Evolutionary conservation across 1,140 invertebrate genomes (phyloP).

Genomic region (Sesamia nonagrioides): DNA sequence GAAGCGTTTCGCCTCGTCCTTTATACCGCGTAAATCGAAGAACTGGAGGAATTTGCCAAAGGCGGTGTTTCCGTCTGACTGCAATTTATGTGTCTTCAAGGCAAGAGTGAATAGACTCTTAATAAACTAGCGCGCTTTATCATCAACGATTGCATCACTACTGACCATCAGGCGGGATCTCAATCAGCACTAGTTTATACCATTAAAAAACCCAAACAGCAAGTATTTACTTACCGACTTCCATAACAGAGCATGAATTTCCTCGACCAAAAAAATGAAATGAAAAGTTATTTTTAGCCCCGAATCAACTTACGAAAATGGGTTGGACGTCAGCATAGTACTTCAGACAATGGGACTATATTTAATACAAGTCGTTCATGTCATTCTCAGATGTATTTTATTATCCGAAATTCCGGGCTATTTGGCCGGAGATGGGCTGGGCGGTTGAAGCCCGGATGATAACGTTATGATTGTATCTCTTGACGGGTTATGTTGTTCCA

Average conservation of each 20-base stretch:
- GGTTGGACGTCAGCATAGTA: not conserved
- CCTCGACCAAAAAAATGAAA: not conserved
- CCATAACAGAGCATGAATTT: not conserved
- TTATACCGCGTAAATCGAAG: too few relatives aligned
- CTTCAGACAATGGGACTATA: constrained; percentile 1
- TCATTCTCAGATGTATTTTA: constrained; percentile 12
- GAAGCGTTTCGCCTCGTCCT: too few relatives aligned
- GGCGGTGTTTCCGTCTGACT: too few relatives aligned
- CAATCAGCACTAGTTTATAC: too few relatives aligned
- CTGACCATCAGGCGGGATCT: too few relatives aligned
- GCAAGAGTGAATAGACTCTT: too few relatives aligned
- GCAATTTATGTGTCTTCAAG: too few relatives aligned
- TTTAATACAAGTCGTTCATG: constrained; percentile 15
- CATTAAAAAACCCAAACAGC: too few relatives aligned
- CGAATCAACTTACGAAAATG: constrained; percentile 18
- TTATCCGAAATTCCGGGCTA: not conserved
- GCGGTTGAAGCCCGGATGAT: constrained; percentile 8
- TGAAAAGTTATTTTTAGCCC: not conserved
- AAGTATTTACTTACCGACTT: not conserved
- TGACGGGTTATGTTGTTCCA: constrained; percentile 1
- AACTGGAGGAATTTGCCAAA: too few relatives aligned
- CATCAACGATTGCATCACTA: too few relatives aligned
- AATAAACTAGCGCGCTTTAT: too few relatives aligned
- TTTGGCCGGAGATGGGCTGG: not conserved
- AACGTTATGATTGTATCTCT: constrained; percentile 18